phyloP scores from a whole-genome alignment of 2,888 invertebrate genomes.

The Drosophila demipolita region DNA sequence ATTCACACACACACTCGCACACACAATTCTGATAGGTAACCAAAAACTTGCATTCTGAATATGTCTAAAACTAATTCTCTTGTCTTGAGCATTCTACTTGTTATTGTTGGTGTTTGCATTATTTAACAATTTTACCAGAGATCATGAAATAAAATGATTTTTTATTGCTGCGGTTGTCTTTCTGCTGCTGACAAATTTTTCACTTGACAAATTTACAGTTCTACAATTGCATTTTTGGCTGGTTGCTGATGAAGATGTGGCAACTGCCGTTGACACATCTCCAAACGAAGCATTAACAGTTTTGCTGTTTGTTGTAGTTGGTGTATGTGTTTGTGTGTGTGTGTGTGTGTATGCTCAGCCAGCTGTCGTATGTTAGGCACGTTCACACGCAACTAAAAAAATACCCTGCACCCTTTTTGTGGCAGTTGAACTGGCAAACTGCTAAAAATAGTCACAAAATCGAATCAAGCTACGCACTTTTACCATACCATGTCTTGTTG shows the following conservation, averaged over 20 bases:
- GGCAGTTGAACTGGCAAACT: not conserved
- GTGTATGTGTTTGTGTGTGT: slow-evolving; percentile 3
- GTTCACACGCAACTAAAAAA: slow-evolving; percentile 64
- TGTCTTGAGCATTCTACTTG: not conserved
- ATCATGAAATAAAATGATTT: not conserved
- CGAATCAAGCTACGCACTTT: slow-evolving; percentile 59
- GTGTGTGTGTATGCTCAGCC: slow-evolving; percentile 37
- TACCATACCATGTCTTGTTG: not conserved
- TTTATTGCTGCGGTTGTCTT: not conserved
- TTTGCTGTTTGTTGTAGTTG: not conserved
- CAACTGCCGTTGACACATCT: slow-evolving; percentile 19
- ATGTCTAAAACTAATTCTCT: not conserved
- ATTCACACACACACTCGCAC: not conserved
- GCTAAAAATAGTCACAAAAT: slow-evolving; percentile 65
- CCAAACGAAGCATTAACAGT: slow-evolving; percentile 20
- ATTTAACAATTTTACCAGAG: not conserved
- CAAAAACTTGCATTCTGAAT: not conserved
- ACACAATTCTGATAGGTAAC: not conserved
- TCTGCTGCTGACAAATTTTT: not conserved
- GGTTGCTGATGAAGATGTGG: not conserved
- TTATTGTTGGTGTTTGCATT: not conserved
- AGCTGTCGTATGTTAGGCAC: slow-evolving; percentile 62
- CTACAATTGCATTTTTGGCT: slow-evolving; percentile 46
- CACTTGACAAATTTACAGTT: slow-evolving; percentile 10
- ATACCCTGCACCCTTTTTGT: slow-evolving; percentile 7